Base-by-base conservation (phyloP, 2,113 vertebrate genomes). In the Erythrocercus mccallii region DNA sequence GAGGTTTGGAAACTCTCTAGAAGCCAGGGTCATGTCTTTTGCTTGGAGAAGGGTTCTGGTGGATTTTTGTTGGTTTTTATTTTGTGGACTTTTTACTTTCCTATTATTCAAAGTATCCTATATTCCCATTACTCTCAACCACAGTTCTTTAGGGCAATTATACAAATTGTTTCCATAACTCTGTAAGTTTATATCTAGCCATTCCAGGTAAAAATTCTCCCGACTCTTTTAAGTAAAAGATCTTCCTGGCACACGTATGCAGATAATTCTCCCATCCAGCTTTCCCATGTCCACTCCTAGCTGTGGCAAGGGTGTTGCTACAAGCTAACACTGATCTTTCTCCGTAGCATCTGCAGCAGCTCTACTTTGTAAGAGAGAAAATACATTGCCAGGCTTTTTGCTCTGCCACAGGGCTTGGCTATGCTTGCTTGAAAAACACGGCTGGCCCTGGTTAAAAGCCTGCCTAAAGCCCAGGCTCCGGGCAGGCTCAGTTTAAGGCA, bases 351-450 rank as follows among this genome's bases (percentile, higher is more conserved):
- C 74, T 61, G 28, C 38, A 60, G 37, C n/a, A 33, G 18, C 71
- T 21, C 22, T 28, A 0, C 30, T 77, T 65, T 17, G 11, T 74
- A 65, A 17, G 40, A 57, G 27, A 6, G 12, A 83, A 65, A 15
- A 81, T 66, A 28, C 30, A 66, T 5, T n/a, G 27, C 78, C 81
- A 65, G 0, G 2, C 7, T n/a, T 89, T 72, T 65, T 66, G 14
- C 19, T 87, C 76, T 53, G 31, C 56, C 47, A 69, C 37, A 23
- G 18, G 16, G n/a, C 35, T 61, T 45, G 27, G 76, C 38, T 13
- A 12, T 1, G 4, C 48, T 62, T 33, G 10, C 50, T 42, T 38
- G 31, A 54, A 35, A 37, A 57, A 21, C 2, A 8, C 0, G 0
- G 10, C 50, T 40, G 53, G 45, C 54, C 60, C 76, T 79, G 51